Evolutionary conservation across 2,888 invertebrate species (phyloP), one percentile per base, ranked within the genome.

Genomic region (Scaptomyza reducta): DNA sequence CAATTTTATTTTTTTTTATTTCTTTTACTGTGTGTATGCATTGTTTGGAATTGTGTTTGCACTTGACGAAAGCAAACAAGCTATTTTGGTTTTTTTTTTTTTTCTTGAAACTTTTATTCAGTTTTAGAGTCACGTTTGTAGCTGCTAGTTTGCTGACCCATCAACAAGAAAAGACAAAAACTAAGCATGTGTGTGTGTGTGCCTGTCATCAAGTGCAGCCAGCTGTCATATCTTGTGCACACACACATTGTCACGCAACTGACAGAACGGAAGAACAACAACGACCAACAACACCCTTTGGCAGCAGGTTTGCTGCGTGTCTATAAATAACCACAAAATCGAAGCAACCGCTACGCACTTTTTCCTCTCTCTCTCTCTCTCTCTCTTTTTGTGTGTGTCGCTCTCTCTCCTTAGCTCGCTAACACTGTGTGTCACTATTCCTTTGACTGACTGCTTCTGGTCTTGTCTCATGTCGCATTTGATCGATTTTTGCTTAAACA

Each of bases 401-500:
- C 44, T 46, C 11, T 31, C n/a, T 2, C n/a, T 14, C 9, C 16
- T 10, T 6, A n/a, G n/a, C 42, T 7, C 41, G 29, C 22, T 27
- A n/a, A n/a, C 14, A 31, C 18, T 27, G 22, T 38, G 16, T 22
- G 33, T 41, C 18, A 44, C 10, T 41, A 9, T 44, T 13, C 46
- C 56, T 29, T 18, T 31, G 10, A 29, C 5, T 31, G 16, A 54
- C 33, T 27, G 31, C 40, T 56, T 35, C 41, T 18, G 45, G 18
- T 31, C 31, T 35, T 44, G 42, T 35, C 42, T 42, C 41, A 42
- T 64, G 46, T 54, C 44, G 46, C 63, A 51, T 70, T 72, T 66
- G 75, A 80, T 82, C 81, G 81, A 86, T 82, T 82, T 82, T 82
- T 56, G 53, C 63, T 64, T 70, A 47, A 41, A 33, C 57, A 69